Conservation (phyloP, 2,888 invertebrate genomes). For the Cyclophora punctaria region DNA sequence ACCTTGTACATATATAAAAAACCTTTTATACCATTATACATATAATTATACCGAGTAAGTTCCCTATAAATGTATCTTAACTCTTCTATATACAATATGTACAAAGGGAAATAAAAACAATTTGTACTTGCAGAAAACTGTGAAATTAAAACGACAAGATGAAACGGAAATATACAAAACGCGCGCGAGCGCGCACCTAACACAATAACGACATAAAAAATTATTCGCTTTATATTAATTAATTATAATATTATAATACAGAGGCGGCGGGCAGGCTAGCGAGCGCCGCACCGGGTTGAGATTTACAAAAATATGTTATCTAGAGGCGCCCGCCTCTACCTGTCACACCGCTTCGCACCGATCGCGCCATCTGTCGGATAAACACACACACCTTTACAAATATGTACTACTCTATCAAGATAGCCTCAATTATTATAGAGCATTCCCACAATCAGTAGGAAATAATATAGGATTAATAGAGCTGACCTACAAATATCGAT, state of each 20-base stretch:
- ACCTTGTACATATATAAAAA: conserved; percentile 67
- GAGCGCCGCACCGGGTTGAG: conserved; percentile 35
- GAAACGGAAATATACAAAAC: conserved; percentile 61
- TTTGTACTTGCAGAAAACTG: conserved; percentile 75
- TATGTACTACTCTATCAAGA: no score
- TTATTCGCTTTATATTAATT: conserved; percentile 28
- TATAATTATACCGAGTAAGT: conserved; percentile 46
- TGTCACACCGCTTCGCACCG: conserved; percentile 47
- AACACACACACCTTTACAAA: conserved; percentile 26
- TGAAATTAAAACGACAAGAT: conserved; percentile 50
- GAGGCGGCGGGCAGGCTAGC: conserved; percentile 28
- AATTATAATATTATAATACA: conserved; percentile 24
- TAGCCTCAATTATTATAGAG: no score
- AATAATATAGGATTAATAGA: no score
- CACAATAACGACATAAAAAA: conserved; percentile 34
- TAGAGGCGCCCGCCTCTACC: conserved; percentile 37
- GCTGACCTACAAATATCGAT: no score
- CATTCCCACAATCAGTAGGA: neutral
- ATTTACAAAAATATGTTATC: conserved; percentile 57
- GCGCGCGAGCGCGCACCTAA: conserved; percentile 27
- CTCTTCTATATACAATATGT: conserved; percentile 72
- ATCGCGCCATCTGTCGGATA: conserved; percentile 39
- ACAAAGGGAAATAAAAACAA: conserved; percentile 74
- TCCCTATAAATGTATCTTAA: conserved; percentile 49
- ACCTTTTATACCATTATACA: conserved; percentile 55